phyloP scores from a whole-genome alignment of 1,140 invertebrate genomes.

The Tigriopus japonicus region DNA sequence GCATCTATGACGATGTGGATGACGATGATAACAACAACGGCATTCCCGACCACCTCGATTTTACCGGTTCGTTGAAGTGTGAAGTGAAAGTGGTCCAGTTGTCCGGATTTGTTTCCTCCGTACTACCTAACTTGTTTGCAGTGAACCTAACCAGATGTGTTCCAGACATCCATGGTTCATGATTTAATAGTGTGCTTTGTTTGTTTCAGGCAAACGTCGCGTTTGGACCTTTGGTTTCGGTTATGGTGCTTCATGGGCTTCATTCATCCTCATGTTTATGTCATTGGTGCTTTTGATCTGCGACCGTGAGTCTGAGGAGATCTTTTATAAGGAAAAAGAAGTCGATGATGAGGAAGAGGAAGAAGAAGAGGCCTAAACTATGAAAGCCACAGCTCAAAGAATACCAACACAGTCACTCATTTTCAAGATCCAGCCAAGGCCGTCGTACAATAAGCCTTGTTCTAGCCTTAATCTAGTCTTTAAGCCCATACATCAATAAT shows the following conservation, averaged over 20 bases:
- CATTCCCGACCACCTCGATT: background rate
- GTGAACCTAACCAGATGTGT: too few species aligned
- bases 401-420: background rate
- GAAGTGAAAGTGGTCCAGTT: too few species aligned
- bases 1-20: background rate
- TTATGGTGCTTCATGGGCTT: constrained; percentile 91
- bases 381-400: background rate
- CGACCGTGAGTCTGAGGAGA: constrained; percentile 93
- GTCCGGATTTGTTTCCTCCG: too few species aligned
- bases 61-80: background rate
- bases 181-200: too few species aligned
- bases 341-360: constrained; percentile 13
- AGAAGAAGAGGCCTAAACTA: background rate
- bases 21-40: background rate
- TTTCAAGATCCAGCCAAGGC: background rate
- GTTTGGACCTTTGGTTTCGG: constrained; percentile 94
- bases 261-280: constrained; percentile 85
- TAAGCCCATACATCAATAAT: too few species aligned
- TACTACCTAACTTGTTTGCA: too few species aligned
- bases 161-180: too few species aligned
- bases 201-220: constrained; percentile 47
- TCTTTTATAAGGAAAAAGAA: constrained; percentile 77
- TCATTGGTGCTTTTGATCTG: constrained; percentile 77
- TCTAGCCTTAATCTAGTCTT: too few species aligned
- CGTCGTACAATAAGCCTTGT: too few species aligned